Percentiles rank a stretch among this genome's conserved stretches.
These are phyloP conservation scores for Theodoxus fluviatilis DNA, from an alignment of 2,888 invertebrate genomes.

Conservation along the genomic window DNA sequence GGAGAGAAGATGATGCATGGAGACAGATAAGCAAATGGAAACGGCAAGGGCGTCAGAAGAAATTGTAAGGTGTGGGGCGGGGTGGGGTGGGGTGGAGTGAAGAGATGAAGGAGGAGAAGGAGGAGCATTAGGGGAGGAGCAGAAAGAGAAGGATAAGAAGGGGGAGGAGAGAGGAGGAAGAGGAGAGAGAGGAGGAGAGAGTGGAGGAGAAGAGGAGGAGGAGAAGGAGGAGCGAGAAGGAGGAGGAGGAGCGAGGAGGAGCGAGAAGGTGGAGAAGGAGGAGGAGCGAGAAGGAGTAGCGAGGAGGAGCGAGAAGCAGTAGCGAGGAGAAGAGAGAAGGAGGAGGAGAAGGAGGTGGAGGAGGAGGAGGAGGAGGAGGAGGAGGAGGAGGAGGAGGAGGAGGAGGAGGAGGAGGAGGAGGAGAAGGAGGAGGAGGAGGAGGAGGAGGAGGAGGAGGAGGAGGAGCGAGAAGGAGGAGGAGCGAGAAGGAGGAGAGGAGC, in stretches of 20 bases:
- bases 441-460: neutral
- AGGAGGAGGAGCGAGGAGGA: neutral
- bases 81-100: no score
- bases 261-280: neutral
- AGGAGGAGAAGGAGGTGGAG: neutral
- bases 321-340: neutral
- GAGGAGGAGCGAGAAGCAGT: neutral
- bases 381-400: neutral
- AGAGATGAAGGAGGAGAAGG: no score
- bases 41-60: no score
- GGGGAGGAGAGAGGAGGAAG: neutral
- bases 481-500: conserved; percentile 19
- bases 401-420: neutral
- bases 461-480: neutral
- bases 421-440: neutral
- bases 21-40: no score
- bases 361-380: neutral
- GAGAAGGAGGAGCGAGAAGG: neutral
- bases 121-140: neutral
- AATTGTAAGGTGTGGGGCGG: no score
- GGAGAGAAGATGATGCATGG: no score
- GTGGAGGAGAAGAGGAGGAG: neutral
- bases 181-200: neutral
- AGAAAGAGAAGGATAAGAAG: neutral
- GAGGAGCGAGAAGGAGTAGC: neutral